A percentile compares a stretch with the other conserved stretches of the same genome.
These are phyloP conservation scores for Coluber constrictor DNA, from an alignment of 2,797 vertebrate genomes.

Conservation along the genomic window DNA sequence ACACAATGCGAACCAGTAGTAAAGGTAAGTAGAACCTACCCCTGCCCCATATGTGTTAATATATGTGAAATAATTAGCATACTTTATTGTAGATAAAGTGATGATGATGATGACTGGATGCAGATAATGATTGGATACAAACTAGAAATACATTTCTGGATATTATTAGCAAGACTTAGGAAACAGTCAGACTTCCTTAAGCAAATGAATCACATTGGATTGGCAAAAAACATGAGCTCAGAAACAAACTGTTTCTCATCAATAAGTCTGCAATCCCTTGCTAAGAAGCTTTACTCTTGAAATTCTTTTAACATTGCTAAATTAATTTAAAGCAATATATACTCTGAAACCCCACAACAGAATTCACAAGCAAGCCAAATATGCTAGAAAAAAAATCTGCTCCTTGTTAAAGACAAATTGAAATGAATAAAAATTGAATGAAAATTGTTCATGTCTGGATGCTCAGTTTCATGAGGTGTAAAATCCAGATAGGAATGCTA, in stretches of 20 bases:
- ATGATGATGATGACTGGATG: neutral
- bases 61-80: neutral
- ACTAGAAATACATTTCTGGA: constrained; percentile 27
- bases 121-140: neutral
- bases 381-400: constrained; percentile 43
- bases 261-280: constrained; percentile 53
- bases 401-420: constrained; percentile 37
- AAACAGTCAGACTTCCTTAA: constrained; percentile 38
- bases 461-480: neutral
- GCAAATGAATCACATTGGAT: constrained; percentile 34
- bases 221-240: constrained; percentile 5
- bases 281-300: constrained; percentile 62
- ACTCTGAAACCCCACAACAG: constrained; percentile 58
- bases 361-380: constrained; percentile 56
- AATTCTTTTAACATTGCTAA: constrained; percentile 56
- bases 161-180: constrained; percentile 37
- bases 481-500: neutral
- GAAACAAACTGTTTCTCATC: constrained; percentile 55
- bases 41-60: neutral
- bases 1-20: too few relatives aligned
- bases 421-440: constrained; percentile 53
- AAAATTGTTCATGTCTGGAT: neutral
- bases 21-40: too few relatives aligned
- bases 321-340: constrained; percentile 66
- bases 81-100: neutral